Percentiles rank a stretch among this genome's conserved stretches.
phyloP scores from a whole-genome alignment of 2,797 vertebrate genomes.

The Lagocephalus sceleratus region DNA sequence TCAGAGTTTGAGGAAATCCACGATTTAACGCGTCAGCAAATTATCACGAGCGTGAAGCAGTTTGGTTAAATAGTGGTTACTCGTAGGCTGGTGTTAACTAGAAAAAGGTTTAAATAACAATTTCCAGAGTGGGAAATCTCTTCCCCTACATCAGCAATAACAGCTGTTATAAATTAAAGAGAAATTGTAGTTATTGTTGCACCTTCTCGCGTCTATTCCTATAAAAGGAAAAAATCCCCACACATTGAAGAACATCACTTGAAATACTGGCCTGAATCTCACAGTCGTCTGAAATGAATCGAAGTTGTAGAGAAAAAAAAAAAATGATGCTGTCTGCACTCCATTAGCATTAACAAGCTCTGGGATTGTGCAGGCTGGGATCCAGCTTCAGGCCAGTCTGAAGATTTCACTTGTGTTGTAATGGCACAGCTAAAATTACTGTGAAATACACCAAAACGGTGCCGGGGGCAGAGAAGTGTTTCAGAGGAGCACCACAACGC shows the following conservation, averaged over 20 bases:
- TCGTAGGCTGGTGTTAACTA: constrained; percentile 10
- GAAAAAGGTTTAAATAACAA: constrained; percentile 16
- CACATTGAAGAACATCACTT: constrained; percentile 4
- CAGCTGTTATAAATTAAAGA: constrained; percentile 7
- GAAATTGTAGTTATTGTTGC: background rate
- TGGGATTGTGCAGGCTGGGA: constrained; percentile 28
- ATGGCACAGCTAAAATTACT: constrained; percentile 29
- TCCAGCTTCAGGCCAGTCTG: constrained; percentile 41
- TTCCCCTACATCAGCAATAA: background rate
- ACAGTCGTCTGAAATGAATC: too few species aligned
- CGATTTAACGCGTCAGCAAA: constrained; percentile 1
- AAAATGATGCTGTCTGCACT: constrained; percentile 20
- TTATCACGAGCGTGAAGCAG: background rate
- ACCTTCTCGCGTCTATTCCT: background rate
- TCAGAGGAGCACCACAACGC: constrained; percentile 7
- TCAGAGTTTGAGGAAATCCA: background rate
- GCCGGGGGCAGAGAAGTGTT: constrained; percentile 13
- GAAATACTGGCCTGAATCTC: too few species aligned
- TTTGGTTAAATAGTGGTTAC: constrained; percentile 17
- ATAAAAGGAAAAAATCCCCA: too few species aligned
- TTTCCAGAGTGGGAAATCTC: constrained; percentile 11
- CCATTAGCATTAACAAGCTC: constrained; percentile 42
- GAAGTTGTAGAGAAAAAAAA: too few species aligned
- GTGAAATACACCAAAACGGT: constrained; percentile 17
- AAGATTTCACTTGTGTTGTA: constrained; percentile 44